These are phyloP conservation scores for Coecobrya sp. DNA, from an alignment of 2,888 invertebrate species.

Conservation along the genomic window DNA sequence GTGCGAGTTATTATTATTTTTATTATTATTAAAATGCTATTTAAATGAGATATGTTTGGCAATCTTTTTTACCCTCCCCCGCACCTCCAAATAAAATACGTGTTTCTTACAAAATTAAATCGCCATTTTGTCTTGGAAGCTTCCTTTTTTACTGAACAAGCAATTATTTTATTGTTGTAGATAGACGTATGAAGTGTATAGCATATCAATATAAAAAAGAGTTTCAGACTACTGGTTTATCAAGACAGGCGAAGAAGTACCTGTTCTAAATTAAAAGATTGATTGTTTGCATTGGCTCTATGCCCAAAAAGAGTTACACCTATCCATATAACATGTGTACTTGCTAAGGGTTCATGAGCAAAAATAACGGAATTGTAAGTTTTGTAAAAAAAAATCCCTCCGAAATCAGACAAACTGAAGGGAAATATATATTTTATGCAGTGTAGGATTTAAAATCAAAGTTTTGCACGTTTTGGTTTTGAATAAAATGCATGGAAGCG, in stretches of 20 bases:
- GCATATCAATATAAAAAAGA: neutral
- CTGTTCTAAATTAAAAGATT: constrained; percentile 65
- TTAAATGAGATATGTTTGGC: neutral
- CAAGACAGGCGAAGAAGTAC: constrained; percentile 17
- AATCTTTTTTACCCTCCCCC: neutral
- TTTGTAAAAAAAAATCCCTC: neutral
- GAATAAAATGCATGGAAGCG: constrained; percentile 59
- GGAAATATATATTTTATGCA: constrained; percentile 26
- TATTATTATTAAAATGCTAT: neutral
- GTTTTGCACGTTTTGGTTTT: constrained; percentile 40
- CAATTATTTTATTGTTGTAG: neutral
- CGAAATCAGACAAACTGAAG: constrained; percentile 51
- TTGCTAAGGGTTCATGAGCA: constrained; percentile 78
- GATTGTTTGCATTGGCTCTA: constrained; percentile 73
- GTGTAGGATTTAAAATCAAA: neutral
- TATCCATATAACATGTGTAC: constrained; percentile 72
- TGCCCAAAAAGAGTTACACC: constrained; percentile 75
- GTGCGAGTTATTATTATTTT: too few relatives aligned
- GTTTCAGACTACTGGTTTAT: neutral
- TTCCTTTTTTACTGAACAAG: neutral
- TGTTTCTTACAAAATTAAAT: neutral
- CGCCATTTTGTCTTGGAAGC: neutral
- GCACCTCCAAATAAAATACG: neutral
- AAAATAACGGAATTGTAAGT: constrained; percentile 71
- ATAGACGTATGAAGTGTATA: neutral